Base-by-base conservation (phyloP, 1,140 invertebrate species). In the Procambarus virginalis region DNA sequence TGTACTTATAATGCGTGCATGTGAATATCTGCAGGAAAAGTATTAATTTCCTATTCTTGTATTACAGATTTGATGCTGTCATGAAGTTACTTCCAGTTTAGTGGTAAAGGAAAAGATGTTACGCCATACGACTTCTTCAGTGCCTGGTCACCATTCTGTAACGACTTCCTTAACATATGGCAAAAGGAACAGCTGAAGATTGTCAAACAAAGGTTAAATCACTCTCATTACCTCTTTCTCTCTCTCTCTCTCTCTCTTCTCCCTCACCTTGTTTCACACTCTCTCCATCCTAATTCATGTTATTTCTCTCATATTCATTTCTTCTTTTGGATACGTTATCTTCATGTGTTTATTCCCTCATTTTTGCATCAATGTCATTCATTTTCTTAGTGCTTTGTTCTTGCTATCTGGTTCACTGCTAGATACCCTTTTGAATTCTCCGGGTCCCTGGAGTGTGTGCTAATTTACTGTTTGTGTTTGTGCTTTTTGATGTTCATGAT, bases 111-210 rank as follows among this genome's bases (percentile, higher is more conserved):
- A 10, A 95, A 96, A 60, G 93, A 97, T 78, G 96, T 97, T 58
- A 95, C 96, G 78, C 97, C 98, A 0, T 96, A 97, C 93, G 97
- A 98, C 89, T 99, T 99, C 93, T 99, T 99, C 93, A 95, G 96
- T 86, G 94, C 97, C 48, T 99, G 98, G 98, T 95, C 96, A 0
- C 95, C 95, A 76, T 99, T 99, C 94, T 98, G 97, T 93, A 96
- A 96, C 79, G 98, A 99, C 94, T 99, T 99, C 93, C 99, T 99
- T 95, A 97, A 98, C 93, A 97, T 98, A 91, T 99, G 97, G 96
- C 98, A 98, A 93, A 98, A 97, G 93, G 98, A 99, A 94, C 96
- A 98, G 92, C 96, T 97, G 91, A 95, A 95, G 93, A 95, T 98
- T 48, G 95, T 96, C 84, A 98, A 98, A 94, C 96, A 97, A 45